Evolutionary conservation across 2,888 invertebrate species (phyloP), one percentile per base, ranked within the genome.

Genomic region (Heteromyza rotundicornis): DNA sequence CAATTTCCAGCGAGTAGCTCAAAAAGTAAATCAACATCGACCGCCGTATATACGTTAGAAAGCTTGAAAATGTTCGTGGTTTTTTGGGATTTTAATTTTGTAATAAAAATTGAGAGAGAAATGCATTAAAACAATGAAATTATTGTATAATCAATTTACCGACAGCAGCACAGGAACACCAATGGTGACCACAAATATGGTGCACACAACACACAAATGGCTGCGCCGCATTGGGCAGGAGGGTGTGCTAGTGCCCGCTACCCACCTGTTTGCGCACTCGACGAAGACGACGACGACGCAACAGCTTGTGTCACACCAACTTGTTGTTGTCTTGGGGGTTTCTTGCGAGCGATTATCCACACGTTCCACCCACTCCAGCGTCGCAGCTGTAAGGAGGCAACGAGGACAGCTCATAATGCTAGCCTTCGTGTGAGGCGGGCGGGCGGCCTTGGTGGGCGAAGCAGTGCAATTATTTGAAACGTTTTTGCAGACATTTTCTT

Each of bases 71-170:
- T n/a, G n/a, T n/a, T n/a, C n/a, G n/a, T 27, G 27, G 27, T 27
- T 40, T 40, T 40, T 40, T 40, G n/a, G n/a, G n/a, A n/a, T n/a
- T n/a, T n/a, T n/a, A n/a, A n/a, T n/a, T n/a, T n/a, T n/a, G n/a
- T n/a, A n/a, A 68, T 60, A 68, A 64, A 54, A 47, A 47, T 47
- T 19, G 47, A 19, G 40, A 64, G 57, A 62, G 57, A 60, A 55
- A 53, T 51, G 66, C 57, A 62, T 64, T 62, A 62, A 24, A 59
- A 56, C 35, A 56, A 61, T 61, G 51, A 61, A 60, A 60, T 53
- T 64, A 66, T 63, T 64, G 59, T 51, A 70, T 68, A 64, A 59
- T 70, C 65, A 74, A 79, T 74, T 79, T 79, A 79, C 79, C 81
- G 76, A 77, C 80, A 51, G 58, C 54, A 61, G 55, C 50, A 52